Evolutionary conservation across 2,113 vertebrate species (phyloP), one percentile per base, ranked within the genome.

Genomic region (Casuarius casuarius): DNA sequence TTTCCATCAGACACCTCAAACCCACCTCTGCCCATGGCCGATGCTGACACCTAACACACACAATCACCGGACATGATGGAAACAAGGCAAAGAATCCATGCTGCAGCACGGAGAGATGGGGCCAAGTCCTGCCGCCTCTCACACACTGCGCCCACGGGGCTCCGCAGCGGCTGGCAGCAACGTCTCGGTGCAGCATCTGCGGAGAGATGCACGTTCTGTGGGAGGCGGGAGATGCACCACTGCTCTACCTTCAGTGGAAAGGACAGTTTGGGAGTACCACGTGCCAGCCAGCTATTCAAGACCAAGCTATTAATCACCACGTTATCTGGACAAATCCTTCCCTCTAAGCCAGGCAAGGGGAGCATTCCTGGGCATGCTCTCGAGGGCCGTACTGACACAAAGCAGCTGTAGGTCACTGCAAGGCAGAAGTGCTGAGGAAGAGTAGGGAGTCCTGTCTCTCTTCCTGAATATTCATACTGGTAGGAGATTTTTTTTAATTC

Each of bases 91-190:
- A n/a, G 3, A 15, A 17, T 21, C 73, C 23, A 7, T 3, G 31
- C 12, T 44, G 58, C 46, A 13, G 72, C 59, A 44, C 66, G 7
- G 10, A 78, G 35, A 2, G 4, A 29, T 0, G 1, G 33, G 23
- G 22, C 46, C 29, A 54, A 19, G 33, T 18, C 23, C 65, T 28
- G 38, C 79, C 48, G 56, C 48, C 31, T n/a, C 35, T 33, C 68
- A 66, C 23, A 12, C n/a, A 1, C 40, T 25, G 35, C 77, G 59
- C n/a, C 59, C 17, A 28, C 31, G 46, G 46, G 44, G 44, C 14
- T 46, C 44, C 15, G 13, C 44, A 17, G 44, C 13, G 18, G 46
- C 46, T 48, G 46, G 18, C 46, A 18, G 71, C 54, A 62, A 61
- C 33, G 26, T 22, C 46, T 52, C 46, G 17, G 44, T 4, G 23